phyloP scores from a whole-genome alignment of 1,140 invertebrate species.

The Cotesia chilonis region DNA sequence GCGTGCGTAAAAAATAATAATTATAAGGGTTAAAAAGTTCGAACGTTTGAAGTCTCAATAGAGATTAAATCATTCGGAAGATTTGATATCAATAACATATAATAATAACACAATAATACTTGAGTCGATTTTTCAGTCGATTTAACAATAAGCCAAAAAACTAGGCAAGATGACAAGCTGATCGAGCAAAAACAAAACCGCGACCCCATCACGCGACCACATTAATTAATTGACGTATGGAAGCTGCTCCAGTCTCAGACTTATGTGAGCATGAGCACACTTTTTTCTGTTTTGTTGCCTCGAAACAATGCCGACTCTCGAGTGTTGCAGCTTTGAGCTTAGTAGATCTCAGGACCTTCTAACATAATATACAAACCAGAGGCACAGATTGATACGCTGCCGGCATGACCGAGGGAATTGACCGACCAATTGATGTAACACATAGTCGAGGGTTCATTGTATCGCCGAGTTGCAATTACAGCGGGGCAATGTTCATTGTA shows the following conservation, averaged over 20 bases:
- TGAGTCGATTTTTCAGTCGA: conserved; percentile 16
- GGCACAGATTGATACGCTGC: conserved; percentile 20
- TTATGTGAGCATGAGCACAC: conserved; percentile 41
- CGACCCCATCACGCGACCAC: conserved; percentile 39
- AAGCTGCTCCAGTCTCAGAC: conserved; percentile 1
- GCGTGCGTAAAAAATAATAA: too few relatives aligned
- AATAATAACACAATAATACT: neutral
- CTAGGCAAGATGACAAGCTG: neutral
- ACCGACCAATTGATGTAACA: conserved; percentile 63
- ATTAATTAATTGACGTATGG: conserved; percentile 62
- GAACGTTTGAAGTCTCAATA: conserved; percentile 3
- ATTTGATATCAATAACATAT: conserved; percentile 12
- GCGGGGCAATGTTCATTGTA: conserved; percentile 43
- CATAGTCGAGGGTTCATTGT: conserved; percentile 58
- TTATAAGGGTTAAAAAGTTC: too few relatives aligned
- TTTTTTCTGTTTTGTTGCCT: conserved; percentile 66
- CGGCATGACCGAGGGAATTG: conserved; percentile 49
- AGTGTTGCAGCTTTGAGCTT: conserved; percentile 44
- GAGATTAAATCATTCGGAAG: conserved; percentile 30
- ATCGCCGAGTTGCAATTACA: conserved; percentile 59
- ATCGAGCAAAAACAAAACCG: neutral
- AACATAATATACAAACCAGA: too few relatives aligned
- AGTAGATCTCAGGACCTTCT: too few relatives aligned
- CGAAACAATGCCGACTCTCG: conserved; percentile 61
- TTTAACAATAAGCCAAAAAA: conserved; percentile 20